Evolutionary conservation across 2,113 vertebrate genomes (phyloP), one percentile per base, ranked within the genome.

Genomic region (Salvator merianae): DNA sequence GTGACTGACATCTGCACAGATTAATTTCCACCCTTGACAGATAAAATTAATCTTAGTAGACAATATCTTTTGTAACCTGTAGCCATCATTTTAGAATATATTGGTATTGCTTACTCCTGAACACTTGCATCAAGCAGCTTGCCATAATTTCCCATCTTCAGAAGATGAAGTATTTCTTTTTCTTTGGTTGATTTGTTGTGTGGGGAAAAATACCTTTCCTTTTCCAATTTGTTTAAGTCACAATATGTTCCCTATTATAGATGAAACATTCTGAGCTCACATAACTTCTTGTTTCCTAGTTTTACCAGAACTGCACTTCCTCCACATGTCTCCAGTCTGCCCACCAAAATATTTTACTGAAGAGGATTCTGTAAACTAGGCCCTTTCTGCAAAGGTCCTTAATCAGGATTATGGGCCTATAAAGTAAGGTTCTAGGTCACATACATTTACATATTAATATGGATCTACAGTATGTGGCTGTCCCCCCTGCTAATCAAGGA

Each of bases 41-140:
- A 14, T 63, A 84, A 85, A 65, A 24, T 80, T 28, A 75, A 18
- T 83, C 88, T 83, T 65, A 30, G 43, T 50, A 20, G 20, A 65
- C 5, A 34, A 14, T 71, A 1, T 82, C 10, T 55, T 78, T 83
- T 86, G 71, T 80, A 55, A 43, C 3, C 88, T 26, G n/a, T 24
- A 72, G 43, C 73, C 18, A 65, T 73, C 14, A 69, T 75, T 80
- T 43, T 69, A 2, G 34, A 40, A 84, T 36, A 32, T 79, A 65
- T 63, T 72, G 22, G 20, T 18, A 36, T 18, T 73, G 38, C 4
- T 55, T 76, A 43, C 30, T 72, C 63, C 73, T 59, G 22, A 18
- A n/a, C 0, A 7, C 24, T 74, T 34, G 12, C 55, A 81, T 20
- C 68, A 12, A 65, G 14, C 24, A 63, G 38, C 38, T 63, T 65